A percentile compares a stretch with the other conserved stretches of the same genome.
Evolutionary conservation across 2,113 vertebrate genomes (phyloP).

Genomic region (Carassius carassius): DNA sequence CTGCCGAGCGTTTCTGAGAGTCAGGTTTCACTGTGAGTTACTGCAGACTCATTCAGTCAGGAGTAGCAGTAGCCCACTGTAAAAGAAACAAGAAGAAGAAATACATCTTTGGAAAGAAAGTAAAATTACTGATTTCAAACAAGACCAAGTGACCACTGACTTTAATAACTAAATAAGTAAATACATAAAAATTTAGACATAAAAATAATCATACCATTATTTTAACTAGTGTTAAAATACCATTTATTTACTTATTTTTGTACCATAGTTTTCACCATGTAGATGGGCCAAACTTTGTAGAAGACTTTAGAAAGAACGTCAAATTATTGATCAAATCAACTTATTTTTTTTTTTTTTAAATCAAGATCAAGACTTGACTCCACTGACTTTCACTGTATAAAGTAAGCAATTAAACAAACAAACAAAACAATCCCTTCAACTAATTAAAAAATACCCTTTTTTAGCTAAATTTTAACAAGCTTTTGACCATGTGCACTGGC

Average conservation of each 20-base stretch:
- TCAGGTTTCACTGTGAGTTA: conserved; percentile 47
- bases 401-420: no score
- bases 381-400: no score
- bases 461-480: no score
- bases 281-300: neutral
- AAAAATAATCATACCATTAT: no score
- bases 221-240: no score
- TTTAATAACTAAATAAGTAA: neutral
- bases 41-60: conserved; percentile 13
- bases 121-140: neutral
- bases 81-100: neutral
- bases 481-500: no score
- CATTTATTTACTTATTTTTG: no score
- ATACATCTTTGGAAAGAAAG: neutral
- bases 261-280: neutral
- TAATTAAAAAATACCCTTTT: no score
- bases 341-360: no score
- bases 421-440: no score
- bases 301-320: neutral
- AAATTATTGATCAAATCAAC: no score
- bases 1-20: conserved; percentile 55
- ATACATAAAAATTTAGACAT: neutral
- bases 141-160: neutral
- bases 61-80: neutral
- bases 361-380: no score